Conservation (phyloP, 2,113 vertebrate genomes). For the Pristiophorus japonicus region DNA sequence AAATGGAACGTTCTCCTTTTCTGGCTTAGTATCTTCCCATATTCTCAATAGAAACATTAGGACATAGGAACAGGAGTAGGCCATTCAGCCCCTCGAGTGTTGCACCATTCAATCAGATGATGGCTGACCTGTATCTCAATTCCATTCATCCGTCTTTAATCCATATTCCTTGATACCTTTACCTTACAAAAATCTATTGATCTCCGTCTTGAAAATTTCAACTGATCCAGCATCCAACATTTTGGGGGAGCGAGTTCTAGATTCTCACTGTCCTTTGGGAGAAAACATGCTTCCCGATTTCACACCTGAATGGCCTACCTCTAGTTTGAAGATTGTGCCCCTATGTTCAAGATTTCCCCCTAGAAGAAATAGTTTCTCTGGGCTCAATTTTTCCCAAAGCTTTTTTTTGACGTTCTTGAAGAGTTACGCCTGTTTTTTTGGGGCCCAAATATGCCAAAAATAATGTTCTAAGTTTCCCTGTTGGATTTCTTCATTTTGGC, state of each 20-base stretch:
- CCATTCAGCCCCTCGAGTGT: not conserved
- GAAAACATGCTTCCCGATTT: not conserved
- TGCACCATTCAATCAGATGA: not conserved
- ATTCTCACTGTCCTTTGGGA: not conserved
- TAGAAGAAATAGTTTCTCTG: not conserved
- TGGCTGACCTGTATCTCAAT: not conserved
- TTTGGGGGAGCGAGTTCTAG: not conserved
- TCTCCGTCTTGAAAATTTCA: not conserved
- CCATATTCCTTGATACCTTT: not conserved
- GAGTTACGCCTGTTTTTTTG: too few species aligned
- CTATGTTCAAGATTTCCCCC: not conserved
- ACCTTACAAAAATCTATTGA: not conserved
- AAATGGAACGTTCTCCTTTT: not conserved
- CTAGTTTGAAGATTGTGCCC: not conserved
- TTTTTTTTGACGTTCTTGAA: too few species aligned
- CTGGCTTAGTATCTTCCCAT: not conserved
- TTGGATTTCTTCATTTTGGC: too few species aligned
- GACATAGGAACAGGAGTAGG: not conserved
- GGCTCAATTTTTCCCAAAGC: too few species aligned
- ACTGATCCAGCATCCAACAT: not conserved
- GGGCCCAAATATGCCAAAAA: too few species aligned
- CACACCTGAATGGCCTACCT: not conserved
- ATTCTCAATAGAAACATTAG: not conserved
- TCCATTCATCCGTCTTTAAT: not conserved
- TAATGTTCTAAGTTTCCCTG: too few species aligned